A percentile compares a stretch with the other conserved stretches of the same genome.
These are phyloP conservation scores for Aphelenchoides fujianensis DNA, from an alignment of 1,140 invertebrate genomes.

Conservation along the genomic window DNA sequence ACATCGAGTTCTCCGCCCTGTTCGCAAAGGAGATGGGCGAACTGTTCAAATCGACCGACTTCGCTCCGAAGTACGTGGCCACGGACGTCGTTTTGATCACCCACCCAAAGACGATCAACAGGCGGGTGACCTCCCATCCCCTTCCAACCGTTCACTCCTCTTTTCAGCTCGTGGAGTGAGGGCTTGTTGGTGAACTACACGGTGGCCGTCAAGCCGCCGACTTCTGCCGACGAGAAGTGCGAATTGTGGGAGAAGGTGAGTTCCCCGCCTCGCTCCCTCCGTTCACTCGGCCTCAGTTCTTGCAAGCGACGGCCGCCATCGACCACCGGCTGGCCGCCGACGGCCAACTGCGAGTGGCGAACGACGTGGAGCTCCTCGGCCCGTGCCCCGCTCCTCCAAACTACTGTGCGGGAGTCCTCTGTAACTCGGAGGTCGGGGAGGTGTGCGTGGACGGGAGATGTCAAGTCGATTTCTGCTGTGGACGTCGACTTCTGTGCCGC, in stretches of 20 bases:
- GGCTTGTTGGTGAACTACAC: conserved; percentile 60
- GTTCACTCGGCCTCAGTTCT: too few species aligned
- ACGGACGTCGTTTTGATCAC: conserved; percentile 56
- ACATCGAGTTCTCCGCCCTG: conserved; percentile 54
- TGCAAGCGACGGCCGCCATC: not conserved
- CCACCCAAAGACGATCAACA: conserved; percentile 62
- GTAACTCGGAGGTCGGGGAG: conserved; percentile 44
- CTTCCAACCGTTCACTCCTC: not conserved
- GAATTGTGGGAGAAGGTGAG: conserved; percentile 51
- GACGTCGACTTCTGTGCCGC: conserved; percentile 49
- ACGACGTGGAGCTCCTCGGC: conserved; percentile 52
- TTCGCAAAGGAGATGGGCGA: conserved; percentile 50
- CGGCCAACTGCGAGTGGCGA: conserved; percentile 50
- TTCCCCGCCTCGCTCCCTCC: not conserved
- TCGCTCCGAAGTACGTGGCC: conserved; percentile 56
- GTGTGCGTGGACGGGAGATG: conserved; percentile 3
- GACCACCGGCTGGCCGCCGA: conserved; percentile 40
- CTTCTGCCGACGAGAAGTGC: conserved; percentile 53
- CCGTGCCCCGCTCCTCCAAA: conserved; percentile 53
- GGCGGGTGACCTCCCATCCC: not conserved
- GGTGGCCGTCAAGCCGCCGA: conserved; percentile 42
- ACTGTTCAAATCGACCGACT: conserved; percentile 41
- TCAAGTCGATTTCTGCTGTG: conserved; percentile 52
- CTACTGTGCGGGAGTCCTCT: conserved; percentile 50
- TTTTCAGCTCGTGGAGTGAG: conserved; percentile 50